phyloP scores from a whole-genome alignment of 2,113 vertebrate species.

The Anser brachyrhynchus region DNA sequence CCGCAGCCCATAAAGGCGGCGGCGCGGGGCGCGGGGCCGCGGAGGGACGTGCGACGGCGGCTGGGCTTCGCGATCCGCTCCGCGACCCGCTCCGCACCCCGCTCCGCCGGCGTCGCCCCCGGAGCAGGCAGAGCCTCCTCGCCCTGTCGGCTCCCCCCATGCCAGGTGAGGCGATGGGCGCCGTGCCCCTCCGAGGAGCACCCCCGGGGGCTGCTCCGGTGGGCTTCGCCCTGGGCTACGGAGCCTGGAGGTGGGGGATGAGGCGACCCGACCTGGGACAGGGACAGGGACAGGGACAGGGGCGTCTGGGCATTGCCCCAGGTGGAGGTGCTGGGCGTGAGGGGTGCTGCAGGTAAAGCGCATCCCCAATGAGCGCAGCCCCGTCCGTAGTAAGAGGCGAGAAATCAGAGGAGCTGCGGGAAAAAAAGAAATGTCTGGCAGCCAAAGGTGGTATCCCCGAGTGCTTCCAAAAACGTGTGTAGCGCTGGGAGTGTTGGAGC shows the following conservation, averaged over 20 bases:
- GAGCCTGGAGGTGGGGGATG: rapidly evolving
- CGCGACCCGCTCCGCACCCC: background rate
- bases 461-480: background rate
- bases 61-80: rapidly evolving
- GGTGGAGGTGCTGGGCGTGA: background rate
- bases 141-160: background rate
- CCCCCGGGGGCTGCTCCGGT: background rate
- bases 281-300: no score
- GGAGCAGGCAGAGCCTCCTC: background rate
- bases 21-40: background rate
- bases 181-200: background rate
- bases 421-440: background rate
- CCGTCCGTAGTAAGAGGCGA: no score
- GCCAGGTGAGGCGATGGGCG: slow-evolving; percentile 45
- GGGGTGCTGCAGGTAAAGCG: background rate
- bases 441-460: background rate
- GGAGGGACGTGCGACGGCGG: background rate
- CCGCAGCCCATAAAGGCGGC: slow-evolving; percentile 77
- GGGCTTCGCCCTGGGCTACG: no score
- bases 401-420: background rate
- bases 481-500: background rate
- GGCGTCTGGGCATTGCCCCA: background rate
- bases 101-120: background rate
- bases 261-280: background rate
- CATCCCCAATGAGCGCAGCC: no score